Evolutionary conservation across 1,140 invertebrate genomes (phyloP).

Genomic region (Drosophila seguyi): DNA sequence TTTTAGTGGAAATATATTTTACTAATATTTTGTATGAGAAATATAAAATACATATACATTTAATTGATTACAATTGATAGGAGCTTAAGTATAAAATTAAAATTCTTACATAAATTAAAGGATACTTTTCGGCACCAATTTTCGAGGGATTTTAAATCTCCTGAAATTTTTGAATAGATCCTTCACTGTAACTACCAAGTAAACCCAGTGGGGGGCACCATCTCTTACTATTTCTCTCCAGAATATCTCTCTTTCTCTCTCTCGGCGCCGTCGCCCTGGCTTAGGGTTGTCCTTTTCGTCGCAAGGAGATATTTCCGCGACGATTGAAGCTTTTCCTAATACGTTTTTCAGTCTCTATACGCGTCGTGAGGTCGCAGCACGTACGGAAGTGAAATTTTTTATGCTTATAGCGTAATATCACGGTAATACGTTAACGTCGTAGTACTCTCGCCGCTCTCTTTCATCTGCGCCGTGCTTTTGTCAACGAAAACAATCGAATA

Average conservation of each 20-base stretch:
- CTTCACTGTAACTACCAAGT: slow-evolving; percentile 7
- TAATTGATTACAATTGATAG: background rate
- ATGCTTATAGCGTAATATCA: slow-evolving; percentile 43
- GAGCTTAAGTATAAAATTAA: background rate
- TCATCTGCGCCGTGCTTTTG: slow-evolving; percentile 51
- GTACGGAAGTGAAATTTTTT: slow-evolving; percentile 52
- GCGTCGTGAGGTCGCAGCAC: slow-evolving; percentile 63
- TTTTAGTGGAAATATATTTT: background rate
- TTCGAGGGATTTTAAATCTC: background rate
- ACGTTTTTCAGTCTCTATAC: slow-evolving; percentile 72
- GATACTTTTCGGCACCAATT: background rate
- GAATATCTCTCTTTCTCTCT: slow-evolving; percentile 30
- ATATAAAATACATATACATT: background rate
- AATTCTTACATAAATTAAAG: background rate
- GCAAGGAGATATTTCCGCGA: slow-evolving; percentile 10
- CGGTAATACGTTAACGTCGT: slow-evolving; percentile 57
- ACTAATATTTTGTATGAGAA: background rate
- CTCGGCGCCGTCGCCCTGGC: slow-evolving; percentile 55
- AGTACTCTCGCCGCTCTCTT: slow-evolving; percentile 31
- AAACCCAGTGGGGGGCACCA: slow-evolving; percentile 15
- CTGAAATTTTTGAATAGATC: background rate
- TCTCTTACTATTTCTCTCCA: background rate
- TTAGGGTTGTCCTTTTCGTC: slow-evolving; percentile 61
- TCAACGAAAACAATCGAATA: slow-evolving; percentile 43
- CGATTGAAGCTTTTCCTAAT: slow-evolving; percentile 55